Conservation (phyloP, 2,113 vertebrate species). For the Antechinus flavipes region DNA sequence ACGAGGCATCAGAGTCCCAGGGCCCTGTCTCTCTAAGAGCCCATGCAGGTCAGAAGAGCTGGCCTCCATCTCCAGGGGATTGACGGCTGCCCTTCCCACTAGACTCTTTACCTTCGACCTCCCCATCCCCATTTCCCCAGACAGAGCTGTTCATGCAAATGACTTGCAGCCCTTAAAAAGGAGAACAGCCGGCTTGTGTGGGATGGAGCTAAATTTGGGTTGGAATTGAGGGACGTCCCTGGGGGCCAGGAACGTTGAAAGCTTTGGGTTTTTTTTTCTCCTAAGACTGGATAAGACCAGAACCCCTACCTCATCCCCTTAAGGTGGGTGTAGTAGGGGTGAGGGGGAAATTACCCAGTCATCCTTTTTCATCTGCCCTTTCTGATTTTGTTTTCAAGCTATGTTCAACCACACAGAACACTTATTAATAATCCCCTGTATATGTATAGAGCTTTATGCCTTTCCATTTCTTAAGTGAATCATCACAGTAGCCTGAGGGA, state of each 20-base stretch:
- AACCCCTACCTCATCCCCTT: not conserved
- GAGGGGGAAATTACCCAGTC: not conserved
- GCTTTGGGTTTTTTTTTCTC: not conserved
- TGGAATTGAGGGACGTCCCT: not conserved
- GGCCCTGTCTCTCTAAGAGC: not conserved
- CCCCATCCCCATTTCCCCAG: not conserved
- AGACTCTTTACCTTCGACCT: not conserved
- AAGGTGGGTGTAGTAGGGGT: not conserved
- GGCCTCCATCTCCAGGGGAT: not conserved
- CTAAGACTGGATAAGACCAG: not conserved
- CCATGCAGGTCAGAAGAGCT: not conserved
- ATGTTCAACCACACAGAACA: not conserved
- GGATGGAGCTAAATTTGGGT: not conserved
- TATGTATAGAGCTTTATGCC: constrained; percentile 6
- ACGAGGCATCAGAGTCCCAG: not conserved
- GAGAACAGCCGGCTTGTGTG: not conserved
- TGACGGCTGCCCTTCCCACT: not conserved
- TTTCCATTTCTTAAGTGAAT: not conserved
- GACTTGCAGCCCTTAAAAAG: not conserved
- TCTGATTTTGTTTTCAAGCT: not conserved
- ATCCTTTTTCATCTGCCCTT: constrained; percentile 1
- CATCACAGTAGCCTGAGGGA: not conserved
- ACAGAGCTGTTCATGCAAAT: not conserved
- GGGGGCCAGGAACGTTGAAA: not conserved
- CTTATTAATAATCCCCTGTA: not conserved